Evolutionary conservation across 2,888 invertebrate species (phyloP).

Genomic region (Leptinotarsa juncta): DNA sequence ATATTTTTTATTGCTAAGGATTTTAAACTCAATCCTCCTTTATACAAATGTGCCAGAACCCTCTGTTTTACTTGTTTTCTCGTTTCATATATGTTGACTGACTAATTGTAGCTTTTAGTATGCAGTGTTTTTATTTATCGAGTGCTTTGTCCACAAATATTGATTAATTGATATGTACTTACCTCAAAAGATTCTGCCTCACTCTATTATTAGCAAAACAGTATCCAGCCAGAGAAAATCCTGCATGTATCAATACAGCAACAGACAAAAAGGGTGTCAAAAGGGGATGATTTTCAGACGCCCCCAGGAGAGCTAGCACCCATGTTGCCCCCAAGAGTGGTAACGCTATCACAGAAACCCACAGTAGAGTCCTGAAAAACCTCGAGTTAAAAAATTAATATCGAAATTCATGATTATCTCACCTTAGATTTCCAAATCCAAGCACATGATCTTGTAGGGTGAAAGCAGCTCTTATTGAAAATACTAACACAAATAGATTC

Average conservation of each 20-base stretch:
- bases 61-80: too few species aligned
- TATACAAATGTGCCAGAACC: too few species aligned
- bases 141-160: too few species aligned
- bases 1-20: too few species aligned
- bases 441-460: slow-evolving; percentile 90
- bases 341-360: slow-evolving; percentile 87
- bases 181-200: slow-evolving; percentile 77
- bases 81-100: too few species aligned
- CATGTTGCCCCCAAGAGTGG: slow-evolving; percentile 88
- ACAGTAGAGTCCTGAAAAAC: slow-evolving; percentile 78
- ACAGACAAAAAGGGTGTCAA: slow-evolving; percentile 83
- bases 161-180: slow-evolving; percentile 13
- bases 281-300: slow-evolving; percentile 78
- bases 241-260: slow-evolving; percentile 82
- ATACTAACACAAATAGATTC: slow-evolving; percentile 83
- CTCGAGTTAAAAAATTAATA: not conserved
- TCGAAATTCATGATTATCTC: slow-evolving; percentile 21
- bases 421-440: slow-evolving; percentile 78
- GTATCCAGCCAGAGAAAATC: slow-evolving; percentile 87
- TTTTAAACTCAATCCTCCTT: too few species aligned
- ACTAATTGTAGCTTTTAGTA: too few species aligned
- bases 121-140: too few species aligned
- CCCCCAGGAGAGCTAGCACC: slow-evolving; percentile 84
- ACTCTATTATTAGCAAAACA: slow-evolving; percentile 90
- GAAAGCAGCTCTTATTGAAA: slow-evolving; percentile 91